Percentiles rank a stretch among this genome's conserved stretches.
Conservation (phyloP, 2,888 invertebrate species). For the Matsumyia berberina region DNA sequence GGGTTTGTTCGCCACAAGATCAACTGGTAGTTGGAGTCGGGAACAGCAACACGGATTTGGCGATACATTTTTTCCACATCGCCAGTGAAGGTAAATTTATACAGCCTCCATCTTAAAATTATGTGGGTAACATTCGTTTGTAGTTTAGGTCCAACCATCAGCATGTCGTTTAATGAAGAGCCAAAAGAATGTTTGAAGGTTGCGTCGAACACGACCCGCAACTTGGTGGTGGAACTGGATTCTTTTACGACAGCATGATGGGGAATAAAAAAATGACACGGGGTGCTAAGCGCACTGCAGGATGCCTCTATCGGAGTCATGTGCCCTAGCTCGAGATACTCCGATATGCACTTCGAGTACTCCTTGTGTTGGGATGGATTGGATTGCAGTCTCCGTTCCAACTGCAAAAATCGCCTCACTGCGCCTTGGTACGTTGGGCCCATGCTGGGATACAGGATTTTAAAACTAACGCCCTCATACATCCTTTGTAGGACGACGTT, state of each 20-base stretch:
- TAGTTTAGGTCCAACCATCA: neutral
- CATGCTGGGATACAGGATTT: slow-evolving; percentile 5
- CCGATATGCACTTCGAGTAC: too few species aligned
- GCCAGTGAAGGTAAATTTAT: neutral
- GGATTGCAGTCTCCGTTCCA: neutral
- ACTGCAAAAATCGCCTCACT: neutral
- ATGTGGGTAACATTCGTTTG: too few species aligned
- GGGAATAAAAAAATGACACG: neutral
- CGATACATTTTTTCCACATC: slow-evolving; percentile 17
- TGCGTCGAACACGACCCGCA: neutral
- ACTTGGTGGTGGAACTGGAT: neutral
- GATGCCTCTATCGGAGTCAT: neutral
- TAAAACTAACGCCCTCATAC: slow-evolving; percentile 3
- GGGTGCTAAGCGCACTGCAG: neutral
- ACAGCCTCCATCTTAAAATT: too few species aligned
- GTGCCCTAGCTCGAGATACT: neutral
- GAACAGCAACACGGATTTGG: slow-evolving; percentile 15
- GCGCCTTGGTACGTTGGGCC: neutral
- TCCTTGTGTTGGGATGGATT: too few species aligned
- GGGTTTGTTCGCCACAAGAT: neutral
- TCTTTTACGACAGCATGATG: neutral
- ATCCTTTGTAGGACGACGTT: slow-evolving; percentile 6
- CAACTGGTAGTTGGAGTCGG: neutral
- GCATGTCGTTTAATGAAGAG: neutral
- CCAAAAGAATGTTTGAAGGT: neutral